Base-by-base conservation (phyloP, 1,140 invertebrate genomes). In the Euura saliciscinereae region DNA sequence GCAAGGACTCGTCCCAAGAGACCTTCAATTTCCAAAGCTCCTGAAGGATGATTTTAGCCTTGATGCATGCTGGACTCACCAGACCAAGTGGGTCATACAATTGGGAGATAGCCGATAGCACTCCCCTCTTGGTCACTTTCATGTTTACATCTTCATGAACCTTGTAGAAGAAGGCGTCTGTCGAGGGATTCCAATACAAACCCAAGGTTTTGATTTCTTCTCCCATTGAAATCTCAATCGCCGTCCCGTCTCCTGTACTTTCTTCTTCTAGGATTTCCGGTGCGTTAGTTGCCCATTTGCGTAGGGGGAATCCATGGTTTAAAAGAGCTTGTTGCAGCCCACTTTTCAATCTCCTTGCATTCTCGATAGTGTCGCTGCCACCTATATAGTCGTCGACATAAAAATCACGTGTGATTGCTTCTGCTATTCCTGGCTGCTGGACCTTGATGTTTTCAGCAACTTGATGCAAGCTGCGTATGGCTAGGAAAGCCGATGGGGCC, bases 281-380 rank as follows among this genome's bases (percentile, higher is more conserved):
- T 66, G 72, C 65, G 70, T 84, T 86, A 2, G 78, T 77, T n/a
- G 70, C 45, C 85, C 83, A 84, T 73, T 86, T 84, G 7, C 78
- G 74, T 0, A 85, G 72, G 28, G 75, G 8, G 43, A 85, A 77
- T 10, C 75, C 71, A 46, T 76, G 81, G 28, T n/a, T 45, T 43
- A 66, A 10, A 6, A 83, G 72, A 13, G 84, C 44, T 3, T 69
- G 43, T 6, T 76, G 78, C 7, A 82, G 5, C 70, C 83, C 73
- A 3, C 42, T 8, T 67, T 79, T 73, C 8, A 78, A 70, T 65
- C 67, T 42, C 66, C 69, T 43, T 42, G 77, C 78, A 10, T 75
- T 70, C 46, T 76, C 64, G n/a, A 78, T 8, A 2, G 68, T 67
- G 11, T 74, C 28, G 6, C 44, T 71, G 5, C 83, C 82, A 10